Base-by-base conservation (phyloP, 1,140 invertebrate genomes). In the Scaptomyza graminum region DNA sequence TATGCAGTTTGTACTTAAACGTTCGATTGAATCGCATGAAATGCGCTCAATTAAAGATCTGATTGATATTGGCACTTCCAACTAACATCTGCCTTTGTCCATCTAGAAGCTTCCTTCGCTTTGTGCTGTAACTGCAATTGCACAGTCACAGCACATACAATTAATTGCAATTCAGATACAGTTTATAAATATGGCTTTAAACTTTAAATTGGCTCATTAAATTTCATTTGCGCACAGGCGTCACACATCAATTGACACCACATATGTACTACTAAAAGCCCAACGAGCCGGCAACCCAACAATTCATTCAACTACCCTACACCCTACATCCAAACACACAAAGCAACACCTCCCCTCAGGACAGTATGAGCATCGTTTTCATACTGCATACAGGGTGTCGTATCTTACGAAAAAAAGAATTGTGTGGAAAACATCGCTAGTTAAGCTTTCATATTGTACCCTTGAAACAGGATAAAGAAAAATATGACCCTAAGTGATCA, bases 161-260 rank as follows among this genome's bases (percentile, higher is more conserved):
- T 85, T 84, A 84, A 84, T 85, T 85, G 81, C 73, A 65, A 67
- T 84, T 77, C 81, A 80, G 69, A 85, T 85, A 81, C 69, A 74
- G 81, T 85, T 81, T 85, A 87, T 87, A 85, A 85, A 85, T 87
- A 81, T 87, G 78, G 65, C 51, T 61, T 70, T 41, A 41, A 87
- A 79, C 81, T 87, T 85, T 87, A 87, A 87, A 85, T 78, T 85
- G 81, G 82, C 81, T 82, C 81, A 85, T 85, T 87, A 78, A 85
- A 85, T 87, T 85, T 82, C 83, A 85, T 85, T 85, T 82, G 79
- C 65, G 63, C 71, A 46, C 70, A 67, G 74, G 74, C 79, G 74
- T 75, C 70, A 82, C 78, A 78, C 82, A 85, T 81, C 75, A 85
- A 87, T 78, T 82, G 81, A 68, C 82, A 82, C 69, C 78, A 73